Evolutionary conservation across 2,113 vertebrate genomes (phyloP).

Genomic region (Nymphicus hollandicus): DNA sequence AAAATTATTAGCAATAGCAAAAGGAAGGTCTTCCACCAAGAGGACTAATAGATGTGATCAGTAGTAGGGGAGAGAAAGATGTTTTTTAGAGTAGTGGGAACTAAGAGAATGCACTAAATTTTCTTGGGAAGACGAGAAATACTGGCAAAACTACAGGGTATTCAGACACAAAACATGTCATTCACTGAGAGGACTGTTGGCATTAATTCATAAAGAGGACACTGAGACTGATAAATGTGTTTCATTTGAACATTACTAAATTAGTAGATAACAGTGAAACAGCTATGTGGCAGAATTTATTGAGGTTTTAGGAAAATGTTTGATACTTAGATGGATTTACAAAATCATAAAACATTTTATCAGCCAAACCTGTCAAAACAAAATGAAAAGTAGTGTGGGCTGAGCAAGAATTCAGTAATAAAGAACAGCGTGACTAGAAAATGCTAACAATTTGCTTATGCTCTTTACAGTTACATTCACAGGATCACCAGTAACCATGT

Average conservation of each 20-base stretch:
- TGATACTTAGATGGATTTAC: not conserved
- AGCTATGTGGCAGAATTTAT: not conserved
- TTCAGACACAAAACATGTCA: not conserved
- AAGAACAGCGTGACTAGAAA: not conserved
- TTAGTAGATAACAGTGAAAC: not conserved
- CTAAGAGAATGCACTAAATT: not conserved
- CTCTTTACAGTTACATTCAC: not conserved
- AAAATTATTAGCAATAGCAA: conserved; percentile 5
- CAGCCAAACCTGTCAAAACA: not conserved
- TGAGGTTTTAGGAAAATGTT: not conserved
- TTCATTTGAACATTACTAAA: not conserved
- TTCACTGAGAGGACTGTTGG: not conserved
- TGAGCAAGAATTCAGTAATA: not conserved
- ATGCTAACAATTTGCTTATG: not conserved
- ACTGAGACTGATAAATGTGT: not conserved
- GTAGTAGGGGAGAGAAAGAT: not conserved
- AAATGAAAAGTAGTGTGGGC: not conserved
- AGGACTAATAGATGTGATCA: not conserved
- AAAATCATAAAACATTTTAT: not conserved
- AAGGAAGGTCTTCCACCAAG: not conserved
- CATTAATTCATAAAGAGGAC: not conserved
- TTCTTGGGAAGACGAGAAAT: not conserved
- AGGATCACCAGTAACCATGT: not conserved
- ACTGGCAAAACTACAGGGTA: not conserved
- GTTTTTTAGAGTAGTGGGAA: not conserved